A percentile compares a stretch with the other conserved stretches of the same genome.
These are phyloP conservation scores for Muraenolepis orangiensis DNA, from an alignment of 2,797 vertebrate species.

Conservation along the genomic window DNA sequence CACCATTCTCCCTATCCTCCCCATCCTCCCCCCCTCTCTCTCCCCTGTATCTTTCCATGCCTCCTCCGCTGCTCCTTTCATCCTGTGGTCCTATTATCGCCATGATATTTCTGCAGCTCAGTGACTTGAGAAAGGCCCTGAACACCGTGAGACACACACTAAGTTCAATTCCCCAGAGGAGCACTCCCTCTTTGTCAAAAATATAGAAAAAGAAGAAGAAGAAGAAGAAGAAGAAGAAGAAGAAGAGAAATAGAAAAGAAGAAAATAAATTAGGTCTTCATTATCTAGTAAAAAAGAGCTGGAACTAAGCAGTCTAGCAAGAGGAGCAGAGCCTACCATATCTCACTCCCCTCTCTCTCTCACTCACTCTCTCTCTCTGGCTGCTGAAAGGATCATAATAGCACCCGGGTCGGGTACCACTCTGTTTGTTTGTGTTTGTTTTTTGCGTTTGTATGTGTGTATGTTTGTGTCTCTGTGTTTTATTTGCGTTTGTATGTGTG, in stretches of 20 bases:
- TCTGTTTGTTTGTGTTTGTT: neutral
- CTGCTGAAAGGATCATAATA: neutral
- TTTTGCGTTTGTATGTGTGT: neutral
- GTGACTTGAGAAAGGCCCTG: neutral
- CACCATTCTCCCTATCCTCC: neutral
- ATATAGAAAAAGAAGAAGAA: neutral
- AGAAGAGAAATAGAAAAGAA: neutral
- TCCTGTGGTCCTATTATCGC: neutral
- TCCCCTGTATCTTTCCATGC: neutral
- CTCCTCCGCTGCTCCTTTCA: neutral
- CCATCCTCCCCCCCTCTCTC: neutral
- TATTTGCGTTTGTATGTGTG: no score
- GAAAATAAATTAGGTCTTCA: slow-evolving; percentile 1
- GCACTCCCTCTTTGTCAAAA: neutral
- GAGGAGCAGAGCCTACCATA: neutral
- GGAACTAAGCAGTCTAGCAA: neutral
- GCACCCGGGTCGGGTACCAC: neutral
- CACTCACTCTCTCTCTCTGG: neutral
- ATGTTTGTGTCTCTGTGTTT: no score
- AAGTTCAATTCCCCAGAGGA: neutral
- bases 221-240: no score
- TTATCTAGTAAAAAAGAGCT: neutral
- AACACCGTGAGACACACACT: neutral
- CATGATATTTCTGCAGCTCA: neutral
- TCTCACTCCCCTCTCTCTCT: neutral